phyloP scores from a whole-genome alignment of 2,113 vertebrate species.

The Ictalurus punctatus region DNA sequence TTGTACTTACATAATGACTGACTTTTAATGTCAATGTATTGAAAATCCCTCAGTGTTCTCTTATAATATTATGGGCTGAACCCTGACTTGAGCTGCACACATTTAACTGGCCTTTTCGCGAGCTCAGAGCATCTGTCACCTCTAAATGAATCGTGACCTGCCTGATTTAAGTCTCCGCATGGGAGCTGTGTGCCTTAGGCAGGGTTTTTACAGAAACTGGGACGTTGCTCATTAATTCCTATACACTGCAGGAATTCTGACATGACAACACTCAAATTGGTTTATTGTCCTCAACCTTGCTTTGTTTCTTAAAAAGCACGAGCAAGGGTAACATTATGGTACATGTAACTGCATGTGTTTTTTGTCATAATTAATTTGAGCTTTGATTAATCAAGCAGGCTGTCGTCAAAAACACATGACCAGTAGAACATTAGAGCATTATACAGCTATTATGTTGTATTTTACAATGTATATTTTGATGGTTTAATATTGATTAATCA shows the following conservation, averaged over 20 bases:
- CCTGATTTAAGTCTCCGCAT: slow-evolving; percentile 33
- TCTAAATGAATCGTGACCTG: slow-evolving; percentile 25
- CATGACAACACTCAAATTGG: background rate
- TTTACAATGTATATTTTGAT: background rate
- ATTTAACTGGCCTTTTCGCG: slow-evolving; percentile 22
- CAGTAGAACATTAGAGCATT: background rate
- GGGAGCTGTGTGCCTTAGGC: slow-evolving; percentile 24
- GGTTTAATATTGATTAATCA: background rate
- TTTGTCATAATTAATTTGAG: background rate
- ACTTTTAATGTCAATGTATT: background rate
- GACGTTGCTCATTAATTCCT: slow-evolving; percentile 38
- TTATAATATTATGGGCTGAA: background rate
- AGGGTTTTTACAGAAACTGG: slow-evolving; percentile 35
- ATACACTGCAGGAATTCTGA: slow-evolving; percentile 26
- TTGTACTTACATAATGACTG: slow-evolving; percentile 3
- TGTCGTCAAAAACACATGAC: background rate
- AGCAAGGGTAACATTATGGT: background rate
- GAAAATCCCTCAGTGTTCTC: slow-evolving; percentile 3
- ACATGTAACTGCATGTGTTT: background rate
- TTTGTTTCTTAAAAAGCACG: background rate
- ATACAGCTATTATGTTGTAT: background rate
- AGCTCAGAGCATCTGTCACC: slow-evolving; percentile 30
- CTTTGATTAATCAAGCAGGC: background rate
- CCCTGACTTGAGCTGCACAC: background rate
- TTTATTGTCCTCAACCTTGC: slow-evolving; percentile 9